Conservation (phyloP, 1,140 invertebrate genomes). For the Drosophila parabipectinata region DNA sequence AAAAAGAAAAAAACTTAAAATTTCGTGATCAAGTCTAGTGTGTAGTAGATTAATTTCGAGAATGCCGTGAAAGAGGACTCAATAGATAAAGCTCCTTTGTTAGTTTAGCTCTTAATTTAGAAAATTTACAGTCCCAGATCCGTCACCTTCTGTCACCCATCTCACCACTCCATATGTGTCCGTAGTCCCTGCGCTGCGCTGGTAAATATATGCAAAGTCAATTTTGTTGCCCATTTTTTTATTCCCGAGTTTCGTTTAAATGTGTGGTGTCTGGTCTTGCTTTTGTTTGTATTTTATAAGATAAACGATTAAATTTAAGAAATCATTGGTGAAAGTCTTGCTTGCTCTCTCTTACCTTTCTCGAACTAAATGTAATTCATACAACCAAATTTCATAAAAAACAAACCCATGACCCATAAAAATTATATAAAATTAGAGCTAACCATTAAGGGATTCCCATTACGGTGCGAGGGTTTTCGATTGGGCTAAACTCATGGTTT, state of each 20-base stretch:
- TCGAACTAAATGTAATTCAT: conserved; percentile 57
- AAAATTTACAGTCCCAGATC: conserved; percentile 21
- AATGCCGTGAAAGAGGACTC: background rate
- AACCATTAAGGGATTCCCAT: conserved; percentile 51
- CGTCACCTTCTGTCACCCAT: conserved; percentile 39
- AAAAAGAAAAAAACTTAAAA: too few relatives aligned
- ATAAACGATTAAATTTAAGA: conserved; percentile 62
- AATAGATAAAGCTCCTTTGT: background rate
- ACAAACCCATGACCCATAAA: conserved; percentile 40
- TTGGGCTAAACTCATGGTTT: conserved; percentile 60
- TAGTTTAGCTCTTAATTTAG: conserved; percentile 11
- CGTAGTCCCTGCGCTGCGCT: conserved; percentile 74
- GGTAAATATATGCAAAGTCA: conserved; percentile 66
- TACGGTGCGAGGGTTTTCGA: conserved; percentile 72
- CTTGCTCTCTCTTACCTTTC: conserved; percentile 36
- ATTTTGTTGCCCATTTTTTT: conserved; percentile 17
- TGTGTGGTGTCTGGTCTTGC: conserved; percentile 80
- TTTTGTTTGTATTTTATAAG: conserved; percentile 46
- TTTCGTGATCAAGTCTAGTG: too few relatives aligned
- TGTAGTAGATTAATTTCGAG: too few relatives aligned
- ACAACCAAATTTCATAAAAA: conserved; percentile 38
- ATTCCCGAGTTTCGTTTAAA: conserved; percentile 27
- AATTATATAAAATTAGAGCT: conserved; percentile 47
- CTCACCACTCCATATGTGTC: conserved; percentile 51
- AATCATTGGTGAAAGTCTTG: conserved; percentile 73